Evolutionary conservation across 1,140 invertebrate species (phyloP).

Genomic region (Arctopsyche grandis): DNA sequence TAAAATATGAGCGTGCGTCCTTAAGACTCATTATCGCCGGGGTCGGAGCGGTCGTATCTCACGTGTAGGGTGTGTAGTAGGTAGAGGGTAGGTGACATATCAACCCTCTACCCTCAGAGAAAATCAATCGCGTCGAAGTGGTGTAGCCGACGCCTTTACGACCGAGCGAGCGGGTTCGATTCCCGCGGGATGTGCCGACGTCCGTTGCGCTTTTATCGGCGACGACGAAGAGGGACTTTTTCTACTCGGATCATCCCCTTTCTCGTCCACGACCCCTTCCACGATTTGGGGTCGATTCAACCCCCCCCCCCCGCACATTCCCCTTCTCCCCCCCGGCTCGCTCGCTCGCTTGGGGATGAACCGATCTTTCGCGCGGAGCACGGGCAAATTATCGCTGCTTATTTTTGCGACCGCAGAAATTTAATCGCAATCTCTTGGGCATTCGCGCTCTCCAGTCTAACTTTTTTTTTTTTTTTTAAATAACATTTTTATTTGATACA

Average conservation of each 20-base stretch:
- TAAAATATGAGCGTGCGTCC: not conserved
- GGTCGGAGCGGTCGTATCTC: not conserved
- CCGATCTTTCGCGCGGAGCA: conserved; percentile 7
- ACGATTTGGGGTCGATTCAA: not conserved
- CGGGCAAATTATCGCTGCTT: conserved; percentile 32
- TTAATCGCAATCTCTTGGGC: conserved; percentile 21
- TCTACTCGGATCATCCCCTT: not conserved
- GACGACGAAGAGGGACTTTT: not conserved
- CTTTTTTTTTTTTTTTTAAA: not conserved
- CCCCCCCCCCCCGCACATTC: too few species aligned
- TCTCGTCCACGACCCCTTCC: not conserved
- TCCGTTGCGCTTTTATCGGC: conserved; percentile 33
- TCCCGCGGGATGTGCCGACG: conserved; percentile 8
- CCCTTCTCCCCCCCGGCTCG: too few species aligned
- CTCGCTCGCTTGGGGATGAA: not conserved
- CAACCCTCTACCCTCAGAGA: not conserved
- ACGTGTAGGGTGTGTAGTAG: not conserved
- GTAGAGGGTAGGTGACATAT: not conserved
- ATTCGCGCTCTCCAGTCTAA: not conserved
- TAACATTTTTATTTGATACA: too few species aligned
- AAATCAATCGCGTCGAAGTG: conserved; percentile 24
- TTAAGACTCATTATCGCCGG: conserved; percentile 4
- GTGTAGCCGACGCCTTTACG: conserved; percentile 26
- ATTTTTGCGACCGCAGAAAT: conserved; percentile 38
- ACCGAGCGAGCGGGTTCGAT: conserved; percentile 19